Evolutionary conservation across 1,140 invertebrate species (phyloP).

Genomic region (Alviniconcha marisindica): DNA sequence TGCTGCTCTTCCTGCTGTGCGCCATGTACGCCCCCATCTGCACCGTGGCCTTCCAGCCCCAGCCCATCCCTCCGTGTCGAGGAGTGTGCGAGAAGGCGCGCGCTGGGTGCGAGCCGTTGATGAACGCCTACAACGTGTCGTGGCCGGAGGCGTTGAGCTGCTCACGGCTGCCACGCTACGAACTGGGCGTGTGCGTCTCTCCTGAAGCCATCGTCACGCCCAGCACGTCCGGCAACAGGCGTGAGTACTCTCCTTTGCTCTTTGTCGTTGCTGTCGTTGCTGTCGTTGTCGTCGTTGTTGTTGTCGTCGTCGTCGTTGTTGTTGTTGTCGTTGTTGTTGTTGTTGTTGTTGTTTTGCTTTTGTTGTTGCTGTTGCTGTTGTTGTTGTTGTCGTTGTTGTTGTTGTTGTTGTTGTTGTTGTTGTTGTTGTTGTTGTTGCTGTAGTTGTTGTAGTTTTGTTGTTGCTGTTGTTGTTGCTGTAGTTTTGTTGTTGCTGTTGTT

Average conservation of each 20-base stretch:
- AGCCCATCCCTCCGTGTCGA: constrained; percentile 70
- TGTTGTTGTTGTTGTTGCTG: too few species aligned
- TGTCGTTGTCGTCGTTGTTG: background rate
- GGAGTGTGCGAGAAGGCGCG: constrained; percentile 67
- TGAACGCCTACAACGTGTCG: constrained; percentile 68
- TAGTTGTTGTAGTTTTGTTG: too few species aligned
- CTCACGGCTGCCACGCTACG: constrained; percentile 65
- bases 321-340: background rate
- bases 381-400: background rate
- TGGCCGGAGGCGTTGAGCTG: constrained; percentile 70
- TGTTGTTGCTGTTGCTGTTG: background rate
- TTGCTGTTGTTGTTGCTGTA: too few species aligned
- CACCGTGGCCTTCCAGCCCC: constrained; percentile 64
- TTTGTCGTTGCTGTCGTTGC: background rate
- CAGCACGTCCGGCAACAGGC: constrained; percentile 36
- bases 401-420: too few species aligned
- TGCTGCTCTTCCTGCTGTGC: constrained; percentile 71
- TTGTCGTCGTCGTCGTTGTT: too few species aligned
- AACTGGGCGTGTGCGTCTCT: constrained; percentile 69
- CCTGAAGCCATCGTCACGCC: constrained; percentile 70
- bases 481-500: too few species aligned
- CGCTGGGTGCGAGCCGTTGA: constrained; percentile 68
- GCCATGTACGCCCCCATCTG: constrained; percentile 73
- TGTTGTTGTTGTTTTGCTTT: background rate
- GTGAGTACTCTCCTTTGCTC: background rate